These are phyloP conservation scores for Rachycentron canadum DNA, from an alignment of 2,797 vertebrate species.

Conservation along the genomic window DNA sequence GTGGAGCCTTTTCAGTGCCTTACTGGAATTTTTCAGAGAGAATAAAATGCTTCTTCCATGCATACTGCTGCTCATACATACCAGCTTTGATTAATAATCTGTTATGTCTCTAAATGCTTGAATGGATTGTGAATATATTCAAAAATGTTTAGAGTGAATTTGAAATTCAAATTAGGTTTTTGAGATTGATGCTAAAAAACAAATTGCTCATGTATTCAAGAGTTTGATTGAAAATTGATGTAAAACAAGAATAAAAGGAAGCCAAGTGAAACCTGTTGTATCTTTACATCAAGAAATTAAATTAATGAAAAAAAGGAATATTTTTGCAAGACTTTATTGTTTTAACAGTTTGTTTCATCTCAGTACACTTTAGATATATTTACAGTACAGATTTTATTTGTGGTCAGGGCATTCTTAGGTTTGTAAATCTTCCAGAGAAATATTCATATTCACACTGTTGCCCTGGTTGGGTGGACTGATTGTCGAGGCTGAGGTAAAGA, in stretches of 20 bases:
- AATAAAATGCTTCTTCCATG: conserved; percentile 37
- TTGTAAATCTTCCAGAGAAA: conserved; percentile 75
- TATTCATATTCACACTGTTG: conserved; percentile 78
- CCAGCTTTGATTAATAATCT: conserved; percentile 59
- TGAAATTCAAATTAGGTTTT: conserved; percentile 9
- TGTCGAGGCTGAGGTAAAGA: conserved; percentile 90
- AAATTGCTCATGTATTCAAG: conserved; percentile 54
- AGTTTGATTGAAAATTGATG: conserved; percentile 54
- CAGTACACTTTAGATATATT: conserved; percentile 87
- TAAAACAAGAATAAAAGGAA: conserved; percentile 56
- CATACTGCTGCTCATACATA: conserved; percentile 57
- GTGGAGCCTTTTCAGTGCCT: conserved; percentile 50
- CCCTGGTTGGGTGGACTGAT: conserved; percentile 87
- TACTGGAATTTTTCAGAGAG: conserved; percentile 58
- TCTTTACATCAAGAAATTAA: conserved; percentile 1
- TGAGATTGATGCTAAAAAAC: conserved; percentile 47
- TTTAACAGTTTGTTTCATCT: conserved; percentile 84
- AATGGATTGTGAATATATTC: conserved; percentile 13
- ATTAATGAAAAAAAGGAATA: conserved; percentile 10
- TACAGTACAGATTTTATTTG: conserved; percentile 86
- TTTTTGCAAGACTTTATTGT: conserved; percentile 92
- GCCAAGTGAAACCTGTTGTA: conserved; percentile 19
- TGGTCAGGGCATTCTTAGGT: conserved; percentile 82
- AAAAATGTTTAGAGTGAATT: conserved; percentile 13
- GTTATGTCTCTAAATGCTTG: conserved; percentile 29